Evolutionary conservation across 2,113 vertebrate species (phyloP).

Genomic region (Hippolais icterina): DNA sequence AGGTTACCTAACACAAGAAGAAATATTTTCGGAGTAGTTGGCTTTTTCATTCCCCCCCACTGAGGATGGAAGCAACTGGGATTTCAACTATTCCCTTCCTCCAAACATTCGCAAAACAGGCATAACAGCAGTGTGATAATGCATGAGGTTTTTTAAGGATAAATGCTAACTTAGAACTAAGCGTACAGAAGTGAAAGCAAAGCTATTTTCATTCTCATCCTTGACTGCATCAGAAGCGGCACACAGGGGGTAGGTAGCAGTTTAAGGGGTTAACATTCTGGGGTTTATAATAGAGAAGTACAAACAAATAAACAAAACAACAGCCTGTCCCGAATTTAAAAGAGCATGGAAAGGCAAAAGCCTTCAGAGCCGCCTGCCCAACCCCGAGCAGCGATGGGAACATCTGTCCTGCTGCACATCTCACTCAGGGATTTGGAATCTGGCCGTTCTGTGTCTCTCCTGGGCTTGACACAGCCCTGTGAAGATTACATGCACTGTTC

Average conservation of each 20-base stretch:
- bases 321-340: background rate
- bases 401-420: background rate
- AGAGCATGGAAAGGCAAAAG: background rate
- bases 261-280: background rate
- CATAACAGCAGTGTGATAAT: background rate
- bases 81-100: background rate
- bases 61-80: background rate
- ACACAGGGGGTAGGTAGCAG: background rate
- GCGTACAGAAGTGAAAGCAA: background rate
- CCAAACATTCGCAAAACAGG: background rate
- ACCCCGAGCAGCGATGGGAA: background rate
- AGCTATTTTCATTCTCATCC: background rate
- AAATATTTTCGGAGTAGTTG: background rate
- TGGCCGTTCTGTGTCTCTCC: background rate
- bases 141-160: background rate
- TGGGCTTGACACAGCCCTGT: background rate
- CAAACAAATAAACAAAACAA: background rate
- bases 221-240: background rate
- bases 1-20: constrained; percentile 22
- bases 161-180: background rate
- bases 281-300: background rate
- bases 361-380: background rate
- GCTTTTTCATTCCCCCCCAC: background rate
- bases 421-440: background rate
- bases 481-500: rapidly evolving